Conservation (phyloP, 2,797 vertebrate genomes). For the Sphenopsis melanotis region DNA sequence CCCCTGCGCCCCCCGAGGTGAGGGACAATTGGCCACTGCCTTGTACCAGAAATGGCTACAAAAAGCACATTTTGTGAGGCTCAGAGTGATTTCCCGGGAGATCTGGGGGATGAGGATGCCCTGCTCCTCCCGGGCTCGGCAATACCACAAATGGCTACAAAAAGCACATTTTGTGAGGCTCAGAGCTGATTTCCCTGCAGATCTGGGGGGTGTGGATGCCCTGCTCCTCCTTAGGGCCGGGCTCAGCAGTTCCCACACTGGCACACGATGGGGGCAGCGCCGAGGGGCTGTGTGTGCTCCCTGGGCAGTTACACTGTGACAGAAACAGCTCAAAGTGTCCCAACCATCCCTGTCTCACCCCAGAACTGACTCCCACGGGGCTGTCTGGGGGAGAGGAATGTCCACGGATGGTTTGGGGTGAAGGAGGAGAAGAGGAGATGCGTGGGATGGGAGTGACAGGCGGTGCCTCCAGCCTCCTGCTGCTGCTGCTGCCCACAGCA, state of each 20-base stretch:
- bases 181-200: background rate
- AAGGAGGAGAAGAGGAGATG: background rate
- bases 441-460: background rate
- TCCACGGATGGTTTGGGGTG: rapidly evolving
- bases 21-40: background rate
- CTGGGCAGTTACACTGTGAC: background rate
- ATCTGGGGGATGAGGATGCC: too few species aligned
- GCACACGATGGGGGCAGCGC: background rate
- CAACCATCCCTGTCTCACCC: rapidly evolving
- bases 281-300: background rate
- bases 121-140: background rate
- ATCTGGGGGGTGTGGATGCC: background rate
- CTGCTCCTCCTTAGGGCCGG: background rate
- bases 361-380: background rate
- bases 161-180: background rate
- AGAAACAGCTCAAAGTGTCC: background rate
- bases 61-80: background rate
- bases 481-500: background rate
- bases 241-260: rapidly evolving
- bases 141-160: background rate
- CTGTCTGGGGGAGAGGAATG: background rate
- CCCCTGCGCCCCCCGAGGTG: background rate
- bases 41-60: background rate
- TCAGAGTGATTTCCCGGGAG: background rate
- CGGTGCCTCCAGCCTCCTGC: background rate